phyloP scores from a whole-genome alignment of 1,140 invertebrate genomes.

The Apis florea region DNA sequence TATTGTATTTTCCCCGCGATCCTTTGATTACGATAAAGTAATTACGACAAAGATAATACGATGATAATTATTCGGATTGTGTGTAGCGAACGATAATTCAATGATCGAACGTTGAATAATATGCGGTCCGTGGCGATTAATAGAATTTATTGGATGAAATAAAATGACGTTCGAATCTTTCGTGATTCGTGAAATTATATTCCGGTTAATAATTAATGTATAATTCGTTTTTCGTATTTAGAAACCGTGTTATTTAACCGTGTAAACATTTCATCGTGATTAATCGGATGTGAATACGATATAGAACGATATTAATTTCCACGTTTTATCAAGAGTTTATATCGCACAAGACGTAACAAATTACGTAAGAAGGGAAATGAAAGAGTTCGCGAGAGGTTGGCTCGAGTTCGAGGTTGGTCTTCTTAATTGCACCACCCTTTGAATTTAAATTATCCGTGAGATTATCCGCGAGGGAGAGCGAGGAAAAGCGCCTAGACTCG shows the following conservation, averaged over 20 bases:
- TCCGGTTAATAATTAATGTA: too few relatives aligned
- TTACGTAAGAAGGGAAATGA: conserved; percentile 29
- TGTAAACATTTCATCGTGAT: not conserved
- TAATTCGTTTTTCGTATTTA: too few relatives aligned
- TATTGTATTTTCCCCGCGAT: not conserved
- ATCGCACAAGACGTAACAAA: conserved; percentile 3
- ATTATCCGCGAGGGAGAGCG: not conserved
- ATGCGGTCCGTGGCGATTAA: too few relatives aligned
- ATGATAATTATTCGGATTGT: not conserved
- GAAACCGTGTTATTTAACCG: conserved; percentile 13
- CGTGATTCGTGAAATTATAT: not conserved
- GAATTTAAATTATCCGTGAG: conserved; percentile 42
- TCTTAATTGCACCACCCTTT: conserved; percentile 39
- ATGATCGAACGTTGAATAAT: not conserved
- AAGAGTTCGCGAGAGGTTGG: not conserved
- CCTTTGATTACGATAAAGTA: not conserved
- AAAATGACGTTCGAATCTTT: not conserved
- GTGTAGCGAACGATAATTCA: not conserved
- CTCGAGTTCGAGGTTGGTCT: conserved; percentile 24
- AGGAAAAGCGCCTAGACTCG: not conserved
- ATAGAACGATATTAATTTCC: not conserved
- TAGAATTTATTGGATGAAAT: not conserved
- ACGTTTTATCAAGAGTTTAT: not conserved
- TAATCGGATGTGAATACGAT: not conserved
- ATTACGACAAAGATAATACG: not conserved